These are phyloP conservation scores for Ochotona princeps DNA, from an alignment of 2,113 vertebrate genomes.

Conservation along the genomic window DNA sequence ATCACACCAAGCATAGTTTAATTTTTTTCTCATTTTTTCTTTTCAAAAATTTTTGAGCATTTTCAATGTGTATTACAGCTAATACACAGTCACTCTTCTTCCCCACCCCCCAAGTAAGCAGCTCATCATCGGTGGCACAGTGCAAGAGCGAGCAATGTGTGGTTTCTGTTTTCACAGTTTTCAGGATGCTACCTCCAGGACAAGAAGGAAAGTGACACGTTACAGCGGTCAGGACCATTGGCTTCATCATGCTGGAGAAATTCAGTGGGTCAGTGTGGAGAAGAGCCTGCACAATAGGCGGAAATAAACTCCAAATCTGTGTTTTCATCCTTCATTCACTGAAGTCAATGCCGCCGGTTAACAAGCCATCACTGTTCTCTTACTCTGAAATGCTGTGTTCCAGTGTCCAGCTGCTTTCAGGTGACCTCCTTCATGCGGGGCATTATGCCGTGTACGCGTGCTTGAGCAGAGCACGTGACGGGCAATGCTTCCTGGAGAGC, in stretches of 20 bases:
- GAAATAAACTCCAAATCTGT: neutral
- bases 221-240: neutral
- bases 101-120: neutral
- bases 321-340: neutral
- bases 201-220: neutral
- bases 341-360: neutral
- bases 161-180: neutral
- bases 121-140: neutral
- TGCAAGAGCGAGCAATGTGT: accelerated
- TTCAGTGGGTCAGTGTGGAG: neutral
- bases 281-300: too few relatives aligned
- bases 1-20: too few relatives aligned
- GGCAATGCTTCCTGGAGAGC: too few relatives aligned
- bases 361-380: neutral
- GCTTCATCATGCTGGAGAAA: neutral
- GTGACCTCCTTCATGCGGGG: neutral
- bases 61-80: too few relatives aligned
- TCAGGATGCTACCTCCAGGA: neutral
- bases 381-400: neutral
- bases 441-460: neutral
- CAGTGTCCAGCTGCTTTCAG: neutral
- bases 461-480: too few relatives aligned
- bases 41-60: too few relatives aligned
- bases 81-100: too few relatives aligned
- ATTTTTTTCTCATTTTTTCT: too few relatives aligned